These are phyloP conservation scores for Rhyacophila brunnea DNA, from an alignment of 1,140 invertebrate species.

Conservation along the genomic window DNA sequence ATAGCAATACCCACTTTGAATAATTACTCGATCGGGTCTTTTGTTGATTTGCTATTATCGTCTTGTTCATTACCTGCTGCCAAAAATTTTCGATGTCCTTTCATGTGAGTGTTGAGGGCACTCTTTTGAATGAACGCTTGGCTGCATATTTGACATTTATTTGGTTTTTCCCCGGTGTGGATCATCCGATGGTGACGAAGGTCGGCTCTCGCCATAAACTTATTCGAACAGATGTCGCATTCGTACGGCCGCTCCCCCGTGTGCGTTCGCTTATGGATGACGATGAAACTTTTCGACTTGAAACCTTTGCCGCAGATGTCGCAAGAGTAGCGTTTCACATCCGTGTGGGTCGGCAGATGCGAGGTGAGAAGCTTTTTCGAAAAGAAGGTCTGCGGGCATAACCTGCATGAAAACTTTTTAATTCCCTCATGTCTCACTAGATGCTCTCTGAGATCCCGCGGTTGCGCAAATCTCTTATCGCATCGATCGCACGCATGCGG, in stretches of 20 bases:
- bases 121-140: slow-evolving; percentile 57
- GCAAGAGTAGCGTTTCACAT: slow-evolving; percentile 54
- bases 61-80: not conserved
- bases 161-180: slow-evolving; percentile 58
- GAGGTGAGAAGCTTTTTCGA: not conserved
- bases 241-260: not conserved
- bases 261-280: not conserved
- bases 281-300: not conserved
- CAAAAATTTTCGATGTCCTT: slow-evolving; percentile 36
- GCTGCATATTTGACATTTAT: slow-evolving; percentile 58
- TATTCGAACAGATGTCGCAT: not conserved
- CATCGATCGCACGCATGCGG: slow-evolving; percentile 39
- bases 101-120: slow-evolving; percentile 45
- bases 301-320: slow-evolving; percentile 41
- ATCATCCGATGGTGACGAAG: slow-evolving; percentile 57
- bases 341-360: slow-evolving; percentile 48
- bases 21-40: not conserved
- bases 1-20: not conserved
- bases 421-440: not conserved
- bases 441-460: slow-evolving; percentile 43
- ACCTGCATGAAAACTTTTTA: not conserved
- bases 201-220: slow-evolving; percentile 16
- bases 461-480: slow-evolving; percentile 46
- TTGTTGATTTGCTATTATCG: not conserved
- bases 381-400: not conserved